These are phyloP conservation scores for Yponomeuta malinellus DNA, from an alignment of 2,888 invertebrate genomes.

Conservation along the genomic window DNA sequence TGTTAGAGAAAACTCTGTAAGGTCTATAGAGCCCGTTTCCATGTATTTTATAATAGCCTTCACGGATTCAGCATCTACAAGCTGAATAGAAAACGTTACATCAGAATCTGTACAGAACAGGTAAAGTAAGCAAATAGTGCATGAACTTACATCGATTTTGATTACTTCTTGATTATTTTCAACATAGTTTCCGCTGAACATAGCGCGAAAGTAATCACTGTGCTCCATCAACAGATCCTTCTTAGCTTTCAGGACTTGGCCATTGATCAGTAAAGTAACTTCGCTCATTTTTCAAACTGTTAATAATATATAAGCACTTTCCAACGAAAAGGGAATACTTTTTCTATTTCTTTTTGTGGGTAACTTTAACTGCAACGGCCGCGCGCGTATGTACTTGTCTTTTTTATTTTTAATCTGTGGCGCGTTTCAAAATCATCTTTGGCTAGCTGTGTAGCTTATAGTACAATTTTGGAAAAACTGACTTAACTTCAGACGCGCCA, in stretches of 20 bases:
- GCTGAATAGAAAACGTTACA: constrained; percentile 29
- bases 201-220: constrained; percentile 66
- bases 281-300: constrained; percentile 30
- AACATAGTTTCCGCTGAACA: constrained; percentile 63
- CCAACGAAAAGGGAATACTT: too few relatives aligned
- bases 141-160: constrained; percentile 49
- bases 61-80: constrained; percentile 56
- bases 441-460: too few relatives aligned
- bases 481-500: too few relatives aligned
- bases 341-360: too few relatives aligned
- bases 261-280: constrained; percentile 43
- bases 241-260: constrained; percentile 42
- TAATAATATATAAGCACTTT: not conserved
- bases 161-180: constrained; percentile 53
- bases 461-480: too few relatives aligned
- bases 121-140: not conserved
- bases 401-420: not conserved
- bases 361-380: not conserved
- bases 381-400: not conserved
- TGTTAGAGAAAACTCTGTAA: constrained; percentile 40
- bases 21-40: constrained; percentile 50
- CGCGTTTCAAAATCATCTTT: too few relatives aligned
- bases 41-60: constrained; percentile 51
- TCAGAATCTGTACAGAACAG: not conserved
- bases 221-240: constrained; percentile 49